Conservation (phyloP, 2,797 vertebrate genomes). For the Microhierax caerulescens region DNA sequence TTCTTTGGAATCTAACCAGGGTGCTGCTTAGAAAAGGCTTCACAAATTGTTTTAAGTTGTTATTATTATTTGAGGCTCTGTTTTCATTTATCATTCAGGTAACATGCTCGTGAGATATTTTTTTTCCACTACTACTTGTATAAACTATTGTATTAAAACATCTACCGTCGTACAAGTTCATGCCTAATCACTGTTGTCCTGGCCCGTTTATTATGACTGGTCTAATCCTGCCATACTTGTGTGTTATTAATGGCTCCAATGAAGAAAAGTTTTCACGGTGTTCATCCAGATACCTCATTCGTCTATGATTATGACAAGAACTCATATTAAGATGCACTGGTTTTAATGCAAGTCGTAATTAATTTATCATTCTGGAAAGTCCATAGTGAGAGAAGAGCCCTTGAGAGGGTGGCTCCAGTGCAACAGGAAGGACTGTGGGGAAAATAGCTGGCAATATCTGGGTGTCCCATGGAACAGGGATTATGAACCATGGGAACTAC, state of each 20-base stretch:
- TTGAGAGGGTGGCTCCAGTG: neutral
- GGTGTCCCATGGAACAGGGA: neutral
- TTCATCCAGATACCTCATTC: neutral
- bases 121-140: neutral
- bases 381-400: neutral
- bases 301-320: neutral
- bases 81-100: conserved; percentile 58
- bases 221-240: neutral
- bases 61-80: conserved; percentile 41
- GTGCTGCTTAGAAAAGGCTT: conserved; percentile 53
- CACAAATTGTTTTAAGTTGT: conserved; percentile 62
- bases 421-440: neutral
- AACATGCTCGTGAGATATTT: neutral
- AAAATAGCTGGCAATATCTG: neutral
- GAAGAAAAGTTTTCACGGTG: neutral
- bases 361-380: neutral
- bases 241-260: neutral
- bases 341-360: neutral
- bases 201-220: neutral
- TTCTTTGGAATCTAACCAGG: conserved; percentile 62
- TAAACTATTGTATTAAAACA: conserved; percentile 22
- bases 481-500: neutral
- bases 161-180: neutral
- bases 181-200: neutral
- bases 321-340: neutral